These are phyloP conservation scores for Megaceryle maxima DNA, from an alignment of 2,113 vertebrate genomes.

Conservation along the genomic window DNA sequence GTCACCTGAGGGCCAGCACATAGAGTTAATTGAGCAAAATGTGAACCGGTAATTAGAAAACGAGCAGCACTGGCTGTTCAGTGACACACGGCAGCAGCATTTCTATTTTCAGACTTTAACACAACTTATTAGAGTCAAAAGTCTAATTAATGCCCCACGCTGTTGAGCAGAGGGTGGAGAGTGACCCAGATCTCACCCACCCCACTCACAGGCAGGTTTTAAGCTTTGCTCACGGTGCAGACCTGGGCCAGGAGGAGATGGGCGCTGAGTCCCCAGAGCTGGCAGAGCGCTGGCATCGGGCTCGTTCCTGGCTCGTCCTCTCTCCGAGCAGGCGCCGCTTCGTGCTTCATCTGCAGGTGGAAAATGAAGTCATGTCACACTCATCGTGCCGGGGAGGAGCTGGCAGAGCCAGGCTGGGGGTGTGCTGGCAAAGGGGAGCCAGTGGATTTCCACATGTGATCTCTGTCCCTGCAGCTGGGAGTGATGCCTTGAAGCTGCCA, in stretches of 20 bases:
- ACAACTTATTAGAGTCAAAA: neutral
- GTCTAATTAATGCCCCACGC: neutral
- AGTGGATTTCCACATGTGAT: neutral
- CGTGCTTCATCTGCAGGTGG: accelerated
- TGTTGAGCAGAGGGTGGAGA: neutral
- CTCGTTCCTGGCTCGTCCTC: too few species aligned
- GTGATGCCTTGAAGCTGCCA: neutral
- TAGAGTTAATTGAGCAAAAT: neutral
- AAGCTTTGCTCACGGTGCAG: neutral
- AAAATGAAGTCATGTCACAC: neutral
- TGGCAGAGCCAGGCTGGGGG: neutral
- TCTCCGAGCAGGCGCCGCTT: neutral
- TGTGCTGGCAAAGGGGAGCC: neutral
- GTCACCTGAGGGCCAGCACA: neutral
- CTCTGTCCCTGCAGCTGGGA: neutral
- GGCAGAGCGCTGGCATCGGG: neutral
- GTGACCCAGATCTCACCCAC: neutral
- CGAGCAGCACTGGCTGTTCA: neutral
- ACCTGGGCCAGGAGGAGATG: accelerated
- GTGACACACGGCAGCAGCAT: neutral
- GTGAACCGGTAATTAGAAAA: neutral
- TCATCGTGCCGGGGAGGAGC: accelerated
- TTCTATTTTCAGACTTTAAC: neutral
- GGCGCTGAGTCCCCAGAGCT: neutral
- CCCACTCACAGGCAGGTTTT: neutral